Evolutionary conservation across 2,113 vertebrate species (phyloP), one percentile per base, ranked within the genome.

Genomic region (Oreotrochilus melanogaster): DNA sequence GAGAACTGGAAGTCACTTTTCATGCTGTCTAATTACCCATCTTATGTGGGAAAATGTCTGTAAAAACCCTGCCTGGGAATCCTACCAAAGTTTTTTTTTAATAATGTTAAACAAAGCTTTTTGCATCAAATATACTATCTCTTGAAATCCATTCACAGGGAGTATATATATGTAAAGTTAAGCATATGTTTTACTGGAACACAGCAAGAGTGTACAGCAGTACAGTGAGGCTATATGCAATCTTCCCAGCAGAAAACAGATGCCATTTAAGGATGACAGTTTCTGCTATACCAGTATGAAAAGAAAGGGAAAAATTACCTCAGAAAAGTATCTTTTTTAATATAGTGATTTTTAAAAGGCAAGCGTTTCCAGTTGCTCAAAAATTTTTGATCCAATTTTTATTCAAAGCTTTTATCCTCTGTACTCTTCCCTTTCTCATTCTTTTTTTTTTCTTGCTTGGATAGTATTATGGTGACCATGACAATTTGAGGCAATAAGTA

Each of bases 11-110:
- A 97, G 85, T 88, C 87, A 70, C 76, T 78, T 86, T 67, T 92
- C 67, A 66, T 89, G 57, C 74, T 42, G 45, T 66, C 72, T 94
- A 79, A 88, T 92, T 79, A 69, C 62, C 30, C 12, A 61, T 70
- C 42, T 85, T 79, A 31, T 47, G 86, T 94, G 74, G 67, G 67
- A 94, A 97, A 87, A 88, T 43, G 48, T 80, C 73, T 94, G 24
- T 78, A 85, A 89, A 86, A 87, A 11, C 82, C 45, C n/a, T 92
- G 61, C 80, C 78, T 95, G 73, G 50, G 91, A 95, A 92, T 87
- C 74, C 81, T 92, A 85, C 53, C 27, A 39, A 21, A 5, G 67
- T 58, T 73, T 56, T 56, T 56, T 74, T 89, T 69, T 17, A 87
- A 84, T 91, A 25, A 84, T 14, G 28, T 57, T 91, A 75, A 87